A percentile compares a stretch with the other conserved stretches of the same genome.
phyloP scores from a whole-genome alignment of 2,113 vertebrate genomes.

The Arenaria interpres region DNA sequence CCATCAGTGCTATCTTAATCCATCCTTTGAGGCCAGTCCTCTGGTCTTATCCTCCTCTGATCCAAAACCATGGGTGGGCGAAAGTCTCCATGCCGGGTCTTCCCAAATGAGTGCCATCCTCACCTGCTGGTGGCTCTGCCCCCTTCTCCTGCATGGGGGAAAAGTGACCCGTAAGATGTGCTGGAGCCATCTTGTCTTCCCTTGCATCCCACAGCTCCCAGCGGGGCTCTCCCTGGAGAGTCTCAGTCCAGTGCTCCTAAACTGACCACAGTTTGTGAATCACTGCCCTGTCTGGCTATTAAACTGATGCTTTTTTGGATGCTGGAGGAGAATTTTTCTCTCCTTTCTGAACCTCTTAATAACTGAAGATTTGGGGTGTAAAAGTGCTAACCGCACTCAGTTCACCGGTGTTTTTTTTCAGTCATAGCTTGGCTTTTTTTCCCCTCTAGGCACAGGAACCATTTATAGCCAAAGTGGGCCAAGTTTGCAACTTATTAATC shows the following conservation, averaged over 20 bases:
- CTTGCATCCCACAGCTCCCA: not conserved
- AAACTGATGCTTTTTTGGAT: not conserved
- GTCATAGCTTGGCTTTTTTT: slow-evolving; percentile 18
- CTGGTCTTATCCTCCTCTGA: not conserved
- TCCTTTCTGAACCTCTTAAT: slow-evolving; percentile 24
- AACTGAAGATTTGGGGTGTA: slow-evolving; percentile 28
- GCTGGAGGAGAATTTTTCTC: slow-evolving; percentile 12
- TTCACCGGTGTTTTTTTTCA: slow-evolving; percentile 10
- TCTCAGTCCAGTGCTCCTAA: not conserved
- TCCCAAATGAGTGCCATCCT: not conserved
- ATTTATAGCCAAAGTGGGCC: slow-evolving; percentile 38
- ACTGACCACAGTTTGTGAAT: not conserved
- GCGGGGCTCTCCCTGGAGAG: not conserved
- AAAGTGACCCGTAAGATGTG: not conserved
- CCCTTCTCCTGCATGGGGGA: not conserved
- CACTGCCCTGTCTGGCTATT: not conserved
- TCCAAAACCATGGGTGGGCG: accelerated
- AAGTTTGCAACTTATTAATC: slow-evolving; percentile 63
- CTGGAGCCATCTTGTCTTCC: not conserved
- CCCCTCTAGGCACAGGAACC: not conserved
- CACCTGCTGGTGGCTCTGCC: not conserved
- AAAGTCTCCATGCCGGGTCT: not conserved
- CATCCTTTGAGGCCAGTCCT: not conserved
- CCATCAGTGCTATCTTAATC: not conserved
- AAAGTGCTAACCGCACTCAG: not conserved